Base-by-base conservation (phyloP, 2,797 vertebrate genomes). In the Anableps anableps region DNA sequence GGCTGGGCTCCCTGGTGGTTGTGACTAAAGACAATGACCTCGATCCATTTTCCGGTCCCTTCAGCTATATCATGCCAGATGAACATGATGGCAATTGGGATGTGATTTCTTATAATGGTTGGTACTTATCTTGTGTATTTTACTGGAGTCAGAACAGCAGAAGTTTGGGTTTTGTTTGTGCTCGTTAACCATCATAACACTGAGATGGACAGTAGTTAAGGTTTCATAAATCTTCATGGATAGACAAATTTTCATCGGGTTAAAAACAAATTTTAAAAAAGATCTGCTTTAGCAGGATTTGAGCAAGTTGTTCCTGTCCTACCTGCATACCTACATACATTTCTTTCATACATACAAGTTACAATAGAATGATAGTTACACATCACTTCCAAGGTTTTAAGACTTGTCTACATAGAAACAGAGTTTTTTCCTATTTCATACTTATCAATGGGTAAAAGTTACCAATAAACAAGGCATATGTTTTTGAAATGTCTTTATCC, bases 21-120 rank as follows among this genome's bases (percentile, higher is more conserved):
- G 16, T 81, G 43, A 96, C 97, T 0, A 31, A 93, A 68, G 97
- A 98, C 78, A 87, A 21, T 0, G 97, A 98, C 76, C 68, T 77
- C 1, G 0, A 43, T 31, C 96, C 96, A 0, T 93, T 94, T 75
- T 92, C 96, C 2, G 53, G 73, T 0, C 97, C 97, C 31, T 99
- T 98, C 23, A 86, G 3, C 8, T 98, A 97, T 31, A 62, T 55
- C 48, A 73, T 97, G 3, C 45, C 82, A 16, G 0, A n/a, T 0
- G 17, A 80, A 31, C 0, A 77, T 0, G 75, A 88, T 71, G 88
- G 74, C 47, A 80, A 60, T 34, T 98, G 97, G 97, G 87, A 81
- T 14, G 0, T 97, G 75, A 77, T 7, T 0, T 60, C 0, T 26
- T 58, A 92, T 0, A 95, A 97, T 0, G 96, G 97, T 98, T 93